These are phyloP conservation scores for Eurystomus glaucurus DNA, from an alignment of 2,797 vertebrate species.

Conservation along the genomic window DNA sequence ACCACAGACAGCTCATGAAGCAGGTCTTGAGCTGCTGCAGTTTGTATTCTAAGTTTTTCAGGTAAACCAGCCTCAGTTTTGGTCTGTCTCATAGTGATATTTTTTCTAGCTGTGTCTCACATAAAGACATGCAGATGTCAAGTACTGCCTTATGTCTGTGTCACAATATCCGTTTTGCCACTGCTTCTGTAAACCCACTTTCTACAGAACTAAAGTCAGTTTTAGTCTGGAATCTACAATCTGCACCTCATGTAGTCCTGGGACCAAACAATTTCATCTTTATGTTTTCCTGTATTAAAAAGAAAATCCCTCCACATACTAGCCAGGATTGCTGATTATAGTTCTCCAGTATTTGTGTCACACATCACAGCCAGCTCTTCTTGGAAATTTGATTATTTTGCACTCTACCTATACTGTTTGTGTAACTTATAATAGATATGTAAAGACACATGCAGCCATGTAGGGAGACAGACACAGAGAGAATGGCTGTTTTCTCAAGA, in stretches of 20 bases:
- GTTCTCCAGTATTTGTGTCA: background rate
- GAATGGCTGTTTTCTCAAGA: background rate
- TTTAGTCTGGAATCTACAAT: background rate
- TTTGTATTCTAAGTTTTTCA: background rate
- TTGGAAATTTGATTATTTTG: background rate
- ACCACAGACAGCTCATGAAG: accelerated
- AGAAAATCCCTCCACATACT: accelerated
- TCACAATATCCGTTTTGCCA: background rate
- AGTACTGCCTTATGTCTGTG: background rate
- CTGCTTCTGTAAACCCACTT: background rate
- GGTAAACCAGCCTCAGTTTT: background rate
- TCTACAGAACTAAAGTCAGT: background rate
- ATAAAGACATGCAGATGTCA: accelerated
- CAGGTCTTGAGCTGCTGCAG: background rate
- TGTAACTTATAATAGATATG: background rate
- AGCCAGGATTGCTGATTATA: background rate
- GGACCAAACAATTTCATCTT: background rate
- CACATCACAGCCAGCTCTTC: background rate
- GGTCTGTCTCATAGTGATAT: background rate
- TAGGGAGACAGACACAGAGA: background rate
- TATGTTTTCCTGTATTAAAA: background rate
- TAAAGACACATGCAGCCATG: background rate
- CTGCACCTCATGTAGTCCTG: background rate
- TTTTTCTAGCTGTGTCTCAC: background rate
- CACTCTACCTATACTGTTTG: background rate